Percentiles rank a stretch among this genome's conserved stretches.
Evolutionary conservation across 2,888 invertebrate genomes (phyloP).

Genomic region (Drosophila ustulata): DNA sequence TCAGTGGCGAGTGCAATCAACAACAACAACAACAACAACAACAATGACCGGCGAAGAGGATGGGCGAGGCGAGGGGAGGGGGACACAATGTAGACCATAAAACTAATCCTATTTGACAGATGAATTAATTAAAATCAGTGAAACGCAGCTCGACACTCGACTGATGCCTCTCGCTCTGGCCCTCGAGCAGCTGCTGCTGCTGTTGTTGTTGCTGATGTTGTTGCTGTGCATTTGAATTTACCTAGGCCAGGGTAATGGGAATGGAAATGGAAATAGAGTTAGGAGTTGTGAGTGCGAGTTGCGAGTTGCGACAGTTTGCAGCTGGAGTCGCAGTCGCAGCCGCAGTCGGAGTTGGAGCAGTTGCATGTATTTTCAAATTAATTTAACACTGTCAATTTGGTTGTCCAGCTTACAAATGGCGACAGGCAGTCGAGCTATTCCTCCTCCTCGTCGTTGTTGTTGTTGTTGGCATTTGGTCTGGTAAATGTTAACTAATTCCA

Average conservation of each 20-base stretch:
- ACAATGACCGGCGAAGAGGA: too few relatives aligned
- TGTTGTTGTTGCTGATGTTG: conserved; percentile 13
- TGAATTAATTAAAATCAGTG: conserved; percentile 83
- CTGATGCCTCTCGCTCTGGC: conserved; percentile 3
- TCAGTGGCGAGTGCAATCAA: conserved; percentile 34
- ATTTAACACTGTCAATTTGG: conserved; percentile 80
- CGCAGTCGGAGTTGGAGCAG: conserved; percentile 28
- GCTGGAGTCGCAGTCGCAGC: conserved; percentile 14
- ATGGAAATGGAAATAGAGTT: neutral
- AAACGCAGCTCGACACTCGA: conserved; percentile 60
- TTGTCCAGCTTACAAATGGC: conserved; percentile 65
- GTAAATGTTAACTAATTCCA: conserved; percentile 83
- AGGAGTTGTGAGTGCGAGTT: conserved; percentile 2
- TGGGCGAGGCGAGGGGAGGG: neutral
- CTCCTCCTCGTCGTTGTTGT: conserved; percentile 31
- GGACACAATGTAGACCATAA: conserved; percentile 75
- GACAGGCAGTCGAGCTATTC: conserved; percentile 40
- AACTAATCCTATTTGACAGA: conserved; percentile 83
- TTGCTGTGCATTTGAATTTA: conserved; percentile 60
- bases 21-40: conserved; percentile 9
- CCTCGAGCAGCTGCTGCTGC: conserved; percentile 15
- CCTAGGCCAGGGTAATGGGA: conserved; percentile 52
- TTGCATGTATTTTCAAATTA: conserved; percentile 80
- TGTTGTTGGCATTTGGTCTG: conserved; percentile 59
- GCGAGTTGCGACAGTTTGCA: conserved; percentile 4